Evolutionary conservation across 2,888 invertebrate species (phyloP).

Genomic region (Tipula helvola): DNA sequence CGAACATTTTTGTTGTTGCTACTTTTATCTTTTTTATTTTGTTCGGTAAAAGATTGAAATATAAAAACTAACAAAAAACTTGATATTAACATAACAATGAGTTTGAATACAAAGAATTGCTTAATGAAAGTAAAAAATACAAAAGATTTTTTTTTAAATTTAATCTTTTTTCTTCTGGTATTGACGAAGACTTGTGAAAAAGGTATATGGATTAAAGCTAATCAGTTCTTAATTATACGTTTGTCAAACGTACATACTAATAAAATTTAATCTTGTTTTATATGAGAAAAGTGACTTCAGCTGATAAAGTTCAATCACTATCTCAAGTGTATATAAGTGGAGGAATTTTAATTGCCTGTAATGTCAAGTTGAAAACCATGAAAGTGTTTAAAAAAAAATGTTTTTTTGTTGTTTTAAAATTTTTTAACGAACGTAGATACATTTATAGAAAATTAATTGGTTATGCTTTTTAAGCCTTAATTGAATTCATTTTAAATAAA

Average conservation of each 20-base stretch:
- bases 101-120: not conserved
- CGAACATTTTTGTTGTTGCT: not conserved
- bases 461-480: not conserved
- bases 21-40: not conserved
- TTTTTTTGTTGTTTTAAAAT: not conserved
- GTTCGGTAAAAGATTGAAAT: too few relatives aligned
- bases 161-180: not conserved
- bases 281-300: not conserved
- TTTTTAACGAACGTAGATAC: not conserved
- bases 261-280: not conserved
- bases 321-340: not conserved
- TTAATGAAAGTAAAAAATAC: not conserved
- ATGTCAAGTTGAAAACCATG: not conserved
- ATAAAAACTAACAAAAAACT: not conserved
- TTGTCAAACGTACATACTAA: not conserved
- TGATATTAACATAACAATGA: not conserved
- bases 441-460: not conserved
- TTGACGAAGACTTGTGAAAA: not conserved
- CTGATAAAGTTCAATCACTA: not conserved
- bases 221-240: not conserved
- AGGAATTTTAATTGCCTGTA: not conserved
- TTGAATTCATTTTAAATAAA: not conserved
- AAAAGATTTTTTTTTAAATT: not conserved
- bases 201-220: not conserved
- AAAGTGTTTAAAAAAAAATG: not conserved